Percentiles rank a stretch among this genome's conserved stretches.
Evolutionary conservation across 2,888 invertebrate genomes (phyloP).

Genomic region (Elmis aenea): DNA sequence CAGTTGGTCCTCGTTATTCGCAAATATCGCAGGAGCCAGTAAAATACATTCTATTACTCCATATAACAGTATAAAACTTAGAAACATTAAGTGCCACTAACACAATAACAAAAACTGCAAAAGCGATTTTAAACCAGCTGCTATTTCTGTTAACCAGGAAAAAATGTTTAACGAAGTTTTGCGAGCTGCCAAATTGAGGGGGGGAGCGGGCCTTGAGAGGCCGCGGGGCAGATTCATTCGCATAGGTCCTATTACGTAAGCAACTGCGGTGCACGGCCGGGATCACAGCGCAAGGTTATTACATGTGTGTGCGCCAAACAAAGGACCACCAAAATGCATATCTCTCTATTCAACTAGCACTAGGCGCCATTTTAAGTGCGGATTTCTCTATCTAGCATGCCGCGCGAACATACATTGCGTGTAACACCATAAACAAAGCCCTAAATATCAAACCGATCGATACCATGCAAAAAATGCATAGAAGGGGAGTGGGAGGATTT

Average conservation of each 20-base stretch:
- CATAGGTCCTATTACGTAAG: conserved; percentile 44
- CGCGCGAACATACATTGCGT: too few relatives aligned
- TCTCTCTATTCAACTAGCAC: too few relatives aligned
- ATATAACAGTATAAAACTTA: background rate
- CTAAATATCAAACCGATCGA: too few relatives aligned
- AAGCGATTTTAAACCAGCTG: conserved; percentile 38
- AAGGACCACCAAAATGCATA: conserved; percentile 8
- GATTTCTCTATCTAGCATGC: too few relatives aligned
- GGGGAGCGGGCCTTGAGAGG: conserved; percentile 26
- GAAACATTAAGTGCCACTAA: conserved; percentile 13
- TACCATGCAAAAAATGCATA: too few relatives aligned
- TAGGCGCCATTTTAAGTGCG: too few relatives aligned
- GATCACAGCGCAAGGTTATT: conserved; percentile 22
- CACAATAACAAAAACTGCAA: conserved; percentile 22
- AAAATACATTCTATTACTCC: background rate
- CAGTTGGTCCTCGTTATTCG: too few relatives aligned
- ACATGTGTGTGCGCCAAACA: conserved; percentile 19
- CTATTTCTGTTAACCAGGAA: conserved; percentile 48
- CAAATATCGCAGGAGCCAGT: too few relatives aligned
- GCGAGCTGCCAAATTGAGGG: conserved; percentile 43
- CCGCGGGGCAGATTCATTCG: conserved; percentile 32
- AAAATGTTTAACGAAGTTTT: conserved; percentile 40
- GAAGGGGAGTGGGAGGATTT: too few relatives aligned
- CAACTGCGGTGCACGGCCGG: conserved; percentile 32
- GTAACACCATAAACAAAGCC: too few relatives aligned